Base-by-base conservation (phyloP, 2,888 invertebrate species). In the Portevinia maculata region DNA sequence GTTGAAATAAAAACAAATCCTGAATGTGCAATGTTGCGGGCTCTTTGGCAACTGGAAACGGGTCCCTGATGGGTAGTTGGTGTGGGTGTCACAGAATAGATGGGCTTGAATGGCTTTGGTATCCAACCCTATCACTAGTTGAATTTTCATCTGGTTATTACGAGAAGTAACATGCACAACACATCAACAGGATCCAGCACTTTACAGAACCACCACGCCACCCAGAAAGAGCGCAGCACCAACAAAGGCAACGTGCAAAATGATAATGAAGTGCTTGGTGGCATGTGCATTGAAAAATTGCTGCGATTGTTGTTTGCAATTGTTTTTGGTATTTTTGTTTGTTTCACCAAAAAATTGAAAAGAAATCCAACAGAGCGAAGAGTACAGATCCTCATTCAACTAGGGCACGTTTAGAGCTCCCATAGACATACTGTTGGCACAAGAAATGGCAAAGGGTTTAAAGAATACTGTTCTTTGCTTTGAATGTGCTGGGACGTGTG, bases 81-180 rank as follows among this genome's bases (percentile, higher is more conserved):
- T 57, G 44, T 41, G 52, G 59, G 55, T 55, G 32, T 15, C 30
- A 46, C 52, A 67, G 48, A 65, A 48, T 74, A 67, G 24, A 28
- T 17, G 39, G 55, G 41, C 32, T 21, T 55, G 64, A 13, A 60
- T 46, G 48, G 65, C 81, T 70, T 67, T 28, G 60, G 30, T 48
- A 76, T 83, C 71, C 78, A 83, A 71, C 71, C 83, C 71, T 67
- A 65, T 83, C 83, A 83, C 60, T 67, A 83, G 83, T 83, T 83
- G 83, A 83, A 67, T 78, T 83, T 78, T 50, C 76, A 83, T 78
- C 62, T 71, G 37, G 71, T 74, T 79, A 74, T 62, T 69, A 55
- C 67, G 60, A 67, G 48, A 50, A 59, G 5, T 59, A 59, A 62
- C 37, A 52, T 48, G 52, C 21, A 69, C 11, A 8, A 41, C 21